These are phyloP conservation scores for Ellobius talpinus DNA, from an alignment of 2,113 vertebrate genomes.

Conservation along the genomic window DNA sequence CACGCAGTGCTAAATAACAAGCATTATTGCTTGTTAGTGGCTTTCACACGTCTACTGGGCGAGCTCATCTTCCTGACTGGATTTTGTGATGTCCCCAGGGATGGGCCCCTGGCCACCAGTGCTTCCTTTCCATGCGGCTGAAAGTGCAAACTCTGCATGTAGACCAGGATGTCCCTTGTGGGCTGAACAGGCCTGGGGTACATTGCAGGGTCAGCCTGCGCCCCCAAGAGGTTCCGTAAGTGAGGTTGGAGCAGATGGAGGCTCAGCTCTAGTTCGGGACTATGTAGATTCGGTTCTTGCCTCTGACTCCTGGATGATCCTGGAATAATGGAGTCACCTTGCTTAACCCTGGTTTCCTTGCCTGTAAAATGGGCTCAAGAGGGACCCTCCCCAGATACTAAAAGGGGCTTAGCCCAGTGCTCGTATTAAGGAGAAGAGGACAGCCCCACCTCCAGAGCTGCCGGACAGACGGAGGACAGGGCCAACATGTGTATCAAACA, in stretches of 20 bases:
- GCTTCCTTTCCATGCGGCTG: background rate
- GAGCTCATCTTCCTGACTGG: background rate
- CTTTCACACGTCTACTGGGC: no score
- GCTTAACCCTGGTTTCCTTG: background rate
- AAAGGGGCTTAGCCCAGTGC: background rate
- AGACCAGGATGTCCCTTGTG: background rate
- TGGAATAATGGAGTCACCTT: background rate
- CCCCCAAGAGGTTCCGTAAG: background rate
- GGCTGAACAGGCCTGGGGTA: background rate
- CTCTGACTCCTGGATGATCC: background rate
- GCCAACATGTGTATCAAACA: background rate
- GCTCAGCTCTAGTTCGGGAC: background rate
- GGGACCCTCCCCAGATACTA: background rate
- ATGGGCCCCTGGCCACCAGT: accelerated
- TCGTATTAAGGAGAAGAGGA: background rate
- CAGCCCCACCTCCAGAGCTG: background rate
- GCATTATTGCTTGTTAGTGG: accelerated
- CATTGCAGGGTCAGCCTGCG: background rate
- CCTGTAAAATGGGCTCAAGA: background rate
- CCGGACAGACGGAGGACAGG: background rate
- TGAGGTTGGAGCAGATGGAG: background rate
- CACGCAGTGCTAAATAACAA: background rate
- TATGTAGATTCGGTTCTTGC: background rate
- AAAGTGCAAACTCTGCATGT: background rate
- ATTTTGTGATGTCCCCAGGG: no score